Evolutionary conservation across 2,888 invertebrate species (phyloP).

Genomic region (Atethmia centrago): DNA sequence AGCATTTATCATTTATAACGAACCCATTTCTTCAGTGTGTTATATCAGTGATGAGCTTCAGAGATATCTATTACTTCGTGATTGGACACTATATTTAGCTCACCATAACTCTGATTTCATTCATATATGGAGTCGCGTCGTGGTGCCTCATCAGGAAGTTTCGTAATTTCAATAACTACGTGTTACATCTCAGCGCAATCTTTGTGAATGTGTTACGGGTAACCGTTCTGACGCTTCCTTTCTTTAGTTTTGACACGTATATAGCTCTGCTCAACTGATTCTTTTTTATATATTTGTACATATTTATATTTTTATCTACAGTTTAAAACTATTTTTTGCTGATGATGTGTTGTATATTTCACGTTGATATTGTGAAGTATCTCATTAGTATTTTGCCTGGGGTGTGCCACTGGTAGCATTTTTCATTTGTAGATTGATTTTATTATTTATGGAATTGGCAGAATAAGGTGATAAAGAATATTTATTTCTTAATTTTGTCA

Average conservation of each 20-base stretch:
- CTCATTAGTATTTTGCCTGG: too few relatives aligned
- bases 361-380: constrained; percentile 47
- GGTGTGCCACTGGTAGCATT: constrained; percentile 14
- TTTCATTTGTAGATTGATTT: background rate
- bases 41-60: too few relatives aligned
- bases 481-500: background rate
- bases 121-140: constrained; percentile 24
- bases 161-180: constrained; percentile 38
- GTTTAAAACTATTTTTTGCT: constrained; percentile 39
- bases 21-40: too few relatives aligned
- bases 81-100: constrained; percentile 27
- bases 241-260: background rate
- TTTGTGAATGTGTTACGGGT: constrained; percentile 35
- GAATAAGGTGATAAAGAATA: background rate
- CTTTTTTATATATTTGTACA: background rate
- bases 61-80: too few relatives aligned
- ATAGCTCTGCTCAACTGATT: background rate
- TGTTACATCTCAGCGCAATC: constrained; percentile 28
- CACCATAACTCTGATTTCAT: background rate
- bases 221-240: background rate
- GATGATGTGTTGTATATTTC: constrained; percentile 45
- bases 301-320: background rate
- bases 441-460: background rate
- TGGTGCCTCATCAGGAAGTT: constrained; percentile 30
- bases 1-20: too few relatives aligned